phyloP scores from a whole-genome alignment of 2,113 vertebrate species.

The Phalacrocorax brasilianus region DNA sequence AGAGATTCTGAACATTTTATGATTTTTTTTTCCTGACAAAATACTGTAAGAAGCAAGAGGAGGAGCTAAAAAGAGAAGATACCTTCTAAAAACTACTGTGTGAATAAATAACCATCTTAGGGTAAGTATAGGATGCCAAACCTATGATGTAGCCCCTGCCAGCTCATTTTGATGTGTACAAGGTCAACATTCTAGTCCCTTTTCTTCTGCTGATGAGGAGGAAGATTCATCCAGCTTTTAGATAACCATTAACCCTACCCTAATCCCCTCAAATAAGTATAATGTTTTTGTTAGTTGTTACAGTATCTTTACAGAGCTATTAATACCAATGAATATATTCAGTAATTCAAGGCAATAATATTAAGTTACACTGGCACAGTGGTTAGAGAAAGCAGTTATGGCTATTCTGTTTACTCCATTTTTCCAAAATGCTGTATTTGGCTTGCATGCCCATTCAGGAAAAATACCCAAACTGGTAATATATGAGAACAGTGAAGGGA shows the following conservation, averaged over 20 bases:
- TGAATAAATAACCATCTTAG: neutral
- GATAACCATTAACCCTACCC: neutral
- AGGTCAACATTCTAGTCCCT: neutral
- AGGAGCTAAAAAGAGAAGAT: neutral
- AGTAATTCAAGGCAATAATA: neutral
- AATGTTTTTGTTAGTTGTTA: neutral
- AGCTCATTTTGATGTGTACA: neutral
- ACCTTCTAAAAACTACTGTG: neutral
- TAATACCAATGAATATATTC: neutral
- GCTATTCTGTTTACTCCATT: neutral
- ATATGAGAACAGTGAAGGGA: neutral
- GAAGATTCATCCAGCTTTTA: neutral
- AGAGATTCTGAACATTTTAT: neutral
- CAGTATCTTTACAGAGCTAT: neutral
- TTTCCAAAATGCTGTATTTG: neutral
- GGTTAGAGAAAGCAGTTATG: neutral
- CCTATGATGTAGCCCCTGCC: neutral
- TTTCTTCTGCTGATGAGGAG: neutral
- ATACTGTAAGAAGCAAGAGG: neutral
- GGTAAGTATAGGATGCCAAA: neutral
- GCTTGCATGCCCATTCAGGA: neutral
- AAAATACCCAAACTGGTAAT: neutral
- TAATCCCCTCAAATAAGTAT: neutral
- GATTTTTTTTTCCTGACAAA: neutral
- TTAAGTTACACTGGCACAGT: neutral